Evolutionary conservation across 2,888 invertebrate genomes (phyloP).

Genomic region (Thecocarcelia acutangulata): DNA sequence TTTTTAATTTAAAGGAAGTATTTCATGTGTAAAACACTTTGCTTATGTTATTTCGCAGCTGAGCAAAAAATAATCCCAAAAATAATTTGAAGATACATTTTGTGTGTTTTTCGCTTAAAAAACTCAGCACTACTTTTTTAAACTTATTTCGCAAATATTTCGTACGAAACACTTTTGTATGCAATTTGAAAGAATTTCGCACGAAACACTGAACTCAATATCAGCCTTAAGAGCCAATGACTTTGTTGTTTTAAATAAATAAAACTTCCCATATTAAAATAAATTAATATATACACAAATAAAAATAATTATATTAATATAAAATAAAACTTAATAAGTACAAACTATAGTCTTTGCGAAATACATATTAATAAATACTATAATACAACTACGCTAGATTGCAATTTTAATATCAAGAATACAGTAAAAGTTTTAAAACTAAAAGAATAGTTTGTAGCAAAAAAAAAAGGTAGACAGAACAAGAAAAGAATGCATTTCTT

Average conservation of each 20-base stretch:
- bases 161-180: too few relatives aligned
- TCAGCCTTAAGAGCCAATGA: too few relatives aligned
- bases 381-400: conserved; percentile 47
- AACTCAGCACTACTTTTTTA: too few relatives aligned
- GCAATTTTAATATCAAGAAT: conserved; percentile 35
- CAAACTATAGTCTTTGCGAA: conserved; percentile 2
- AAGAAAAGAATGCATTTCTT: conserved; percentile 57
- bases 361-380: conserved; percentile 37
- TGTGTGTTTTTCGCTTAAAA: too few relatives aligned
- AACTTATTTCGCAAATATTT: too few relatives aligned
- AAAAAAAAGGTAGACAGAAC: conserved; percentile 43
- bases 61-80: too few relatives aligned
- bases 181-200: too few relatives aligned
- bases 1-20: too few relatives aligned
- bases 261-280: conserved; percentile 50
- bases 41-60: too few relatives aligned
- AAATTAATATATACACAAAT: conserved; percentile 10
- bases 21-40: too few relatives aligned
- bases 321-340: conserved; percentile 25
- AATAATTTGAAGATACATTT: too few relatives aligned
- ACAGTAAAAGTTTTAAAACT: conserved; percentile 37
- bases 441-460: conserved; percentile 38
- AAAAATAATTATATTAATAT: not conserved
- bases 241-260: not conserved
- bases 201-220: too few relatives aligned